Evolutionary conservation across 2,888 invertebrate species (phyloP).

Genomic region (Masnerella sp.): DNA sequence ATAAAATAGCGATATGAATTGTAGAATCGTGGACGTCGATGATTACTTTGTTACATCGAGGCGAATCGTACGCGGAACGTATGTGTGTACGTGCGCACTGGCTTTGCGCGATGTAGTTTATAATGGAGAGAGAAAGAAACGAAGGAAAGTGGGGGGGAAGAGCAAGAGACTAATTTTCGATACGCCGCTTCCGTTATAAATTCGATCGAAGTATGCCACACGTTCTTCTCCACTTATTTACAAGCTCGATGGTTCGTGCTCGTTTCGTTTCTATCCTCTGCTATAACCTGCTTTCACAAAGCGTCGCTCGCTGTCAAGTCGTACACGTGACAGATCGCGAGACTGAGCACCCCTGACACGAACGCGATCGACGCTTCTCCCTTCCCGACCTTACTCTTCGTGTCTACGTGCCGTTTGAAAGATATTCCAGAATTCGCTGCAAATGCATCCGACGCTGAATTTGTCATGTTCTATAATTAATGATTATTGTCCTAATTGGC

Average conservation of each 20-base stretch:
- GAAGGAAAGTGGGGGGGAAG: slow-evolving; percentile 52
- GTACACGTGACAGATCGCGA: slow-evolving; percentile 65
- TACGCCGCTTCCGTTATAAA: slow-evolving; percentile 66
- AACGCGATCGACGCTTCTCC: slow-evolving; percentile 57
- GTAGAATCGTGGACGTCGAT: slow-evolving; percentile 1
- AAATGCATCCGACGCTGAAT: slow-evolving; percentile 32
- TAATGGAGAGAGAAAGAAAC: slow-evolving; percentile 46
- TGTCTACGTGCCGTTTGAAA: slow-evolving; percentile 47
- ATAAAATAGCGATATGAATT: neutral
- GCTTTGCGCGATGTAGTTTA: slow-evolving; percentile 52
- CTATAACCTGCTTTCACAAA: slow-evolving; percentile 62
- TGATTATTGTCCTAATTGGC: too few species aligned
- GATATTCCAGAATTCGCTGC: slow-evolving; percentile 53
- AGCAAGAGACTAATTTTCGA: slow-evolving; percentile 63
- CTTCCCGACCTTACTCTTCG: slow-evolving; percentile 48
- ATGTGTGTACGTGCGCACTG: slow-evolving; percentile 48
- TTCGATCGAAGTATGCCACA: slow-evolving; percentile 67
- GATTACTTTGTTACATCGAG: slow-evolving; percentile 36
- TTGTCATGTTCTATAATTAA: slow-evolving; percentile 20
- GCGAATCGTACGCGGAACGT: slow-evolving; percentile 36
- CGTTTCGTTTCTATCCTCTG: slow-evolving; percentile 59
- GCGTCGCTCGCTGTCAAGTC: slow-evolving; percentile 57
- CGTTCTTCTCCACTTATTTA: slow-evolving; percentile 63
- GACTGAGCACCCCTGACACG: slow-evolving; percentile 68
- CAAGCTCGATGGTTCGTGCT: slow-evolving; percentile 59